Base-by-base conservation (phyloP, 2,888 invertebrate species). In the Caenorhabditis doughertyi region DNA sequence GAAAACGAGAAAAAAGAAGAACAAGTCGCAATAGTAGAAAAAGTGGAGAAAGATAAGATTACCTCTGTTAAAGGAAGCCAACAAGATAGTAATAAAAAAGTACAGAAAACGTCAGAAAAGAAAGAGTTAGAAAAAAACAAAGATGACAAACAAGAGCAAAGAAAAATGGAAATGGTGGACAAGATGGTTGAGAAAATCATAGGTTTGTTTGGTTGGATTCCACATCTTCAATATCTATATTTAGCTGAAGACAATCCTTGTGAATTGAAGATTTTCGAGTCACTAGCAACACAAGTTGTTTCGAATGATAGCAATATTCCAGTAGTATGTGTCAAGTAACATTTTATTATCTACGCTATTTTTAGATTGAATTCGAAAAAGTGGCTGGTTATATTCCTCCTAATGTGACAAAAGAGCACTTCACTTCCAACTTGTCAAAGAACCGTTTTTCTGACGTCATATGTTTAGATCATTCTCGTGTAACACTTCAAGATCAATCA, bases 401-500 rank as follows among this genome's bases (percentile, higher is more conserved):
- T 5, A 60, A 65, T 42, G 51, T 82, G 11, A 53, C 77, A 7
- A 77, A 79, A 29, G 29, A 25, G 11, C 13, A 64, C 39, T 82
- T 82, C 39, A 44, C 64, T 3, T 18, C n/a, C 11, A 82, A 82
- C 51, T 79, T 82, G 79, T 27, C 29, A 0, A 60, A 62, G 32
- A 82, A 82, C 39, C 72, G 82, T 5, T 80, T 80, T 25, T 23
- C 68, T 67, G 86, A 88, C 49, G 79, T 86, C 32, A 67, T 86
- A 39, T 88, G 88, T 51, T 51, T 88, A 35, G 86, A 88, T 70
- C 86, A 86, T 65, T 85, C 86, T 8, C 83, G 86, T 32, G 88
- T 88, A 18, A 16, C 35, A 11, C 51, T 88, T 13, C 9, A 65
- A 13, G 71, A 73, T 47, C 60, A 62, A 7, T 16, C 27, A 3